Evolutionary conservation across 2,888 invertebrate species (phyloP).

Genomic region (Sycophila texana): DNA sequence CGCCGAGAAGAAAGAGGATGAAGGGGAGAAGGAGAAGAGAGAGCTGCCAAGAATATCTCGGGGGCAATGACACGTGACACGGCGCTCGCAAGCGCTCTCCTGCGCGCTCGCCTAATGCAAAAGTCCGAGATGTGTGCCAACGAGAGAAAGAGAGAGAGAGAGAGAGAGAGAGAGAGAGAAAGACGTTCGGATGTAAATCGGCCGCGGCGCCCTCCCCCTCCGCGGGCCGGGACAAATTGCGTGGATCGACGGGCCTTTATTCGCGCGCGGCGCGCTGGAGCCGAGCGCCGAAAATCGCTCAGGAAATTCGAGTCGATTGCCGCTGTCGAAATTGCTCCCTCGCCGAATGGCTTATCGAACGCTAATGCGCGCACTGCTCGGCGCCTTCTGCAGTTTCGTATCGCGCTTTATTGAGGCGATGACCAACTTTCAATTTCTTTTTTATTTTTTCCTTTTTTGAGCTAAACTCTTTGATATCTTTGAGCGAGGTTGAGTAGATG

Average conservation of each 20-base stretch:
- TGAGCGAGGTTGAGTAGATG: no score
- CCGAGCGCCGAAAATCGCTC: conserved; percentile 8
- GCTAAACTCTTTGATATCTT: no score
- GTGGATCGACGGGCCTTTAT: conserved; percentile 36
- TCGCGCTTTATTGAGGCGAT: no score
- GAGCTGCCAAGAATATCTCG: conserved; percentile 55
- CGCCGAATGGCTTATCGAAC: background rate
- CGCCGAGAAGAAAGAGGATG: conserved; percentile 32
- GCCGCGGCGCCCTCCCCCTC: conserved; percentile 10
- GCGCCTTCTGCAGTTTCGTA: no score
- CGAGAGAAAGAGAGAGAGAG: background rate
- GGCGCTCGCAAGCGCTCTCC: background rate
- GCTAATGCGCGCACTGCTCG: no score
- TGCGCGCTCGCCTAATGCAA: conserved; percentile 44
- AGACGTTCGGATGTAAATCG: conserved; percentile 40
- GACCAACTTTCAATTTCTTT: no score
- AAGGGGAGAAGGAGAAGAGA: conserved; percentile 45
- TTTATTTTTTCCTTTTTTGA: no score
- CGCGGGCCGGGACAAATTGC: conserved; percentile 23
- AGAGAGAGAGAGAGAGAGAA: background rate
- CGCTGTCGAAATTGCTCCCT: conserved; percentile 1
- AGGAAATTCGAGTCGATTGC: conserved; percentile 30
- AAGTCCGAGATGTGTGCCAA: conserved; percentile 42
- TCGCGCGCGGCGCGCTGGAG: background rate
- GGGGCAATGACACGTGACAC: conserved; percentile 55